Evolutionary conservation across 2,113 vertebrate genomes (phyloP).

Genomic region (Thinocorus orbignyianus): DNA sequence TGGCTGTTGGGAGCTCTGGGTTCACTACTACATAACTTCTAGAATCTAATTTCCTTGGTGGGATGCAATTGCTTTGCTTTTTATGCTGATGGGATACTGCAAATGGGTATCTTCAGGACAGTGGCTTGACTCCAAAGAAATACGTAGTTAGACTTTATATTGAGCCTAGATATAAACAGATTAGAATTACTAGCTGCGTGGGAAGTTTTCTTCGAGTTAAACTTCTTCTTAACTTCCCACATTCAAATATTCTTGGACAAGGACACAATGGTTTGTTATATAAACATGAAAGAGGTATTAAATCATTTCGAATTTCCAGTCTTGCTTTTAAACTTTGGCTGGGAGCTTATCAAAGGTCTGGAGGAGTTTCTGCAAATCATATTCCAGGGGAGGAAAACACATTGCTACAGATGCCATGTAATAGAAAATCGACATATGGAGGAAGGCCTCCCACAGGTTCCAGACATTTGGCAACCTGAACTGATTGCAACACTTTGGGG

Average conservation of each 20-base stretch:
- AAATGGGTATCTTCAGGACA: constrained; percentile 4
- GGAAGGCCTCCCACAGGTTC: background rate
- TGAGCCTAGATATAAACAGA: constrained; percentile 62
- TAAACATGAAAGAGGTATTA: constrained; percentile 55
- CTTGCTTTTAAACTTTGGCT: constrained; percentile 28
- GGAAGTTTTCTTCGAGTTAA: constrained; percentile 60
- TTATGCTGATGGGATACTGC: background rate
- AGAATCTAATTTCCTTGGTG: background rate
- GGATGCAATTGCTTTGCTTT: background rate
- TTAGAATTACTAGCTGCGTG: constrained; percentile 52
- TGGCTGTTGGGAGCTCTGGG: background rate
- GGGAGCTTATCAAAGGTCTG: constrained; percentile 34
- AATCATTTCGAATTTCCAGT: constrained; percentile 45
- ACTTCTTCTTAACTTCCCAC: constrained; percentile 51
- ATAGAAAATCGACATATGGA: background rate
- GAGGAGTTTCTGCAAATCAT: constrained; percentile 6
- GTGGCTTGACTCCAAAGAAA: constrained; percentile 40
- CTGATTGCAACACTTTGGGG: background rate
- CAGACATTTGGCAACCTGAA: background rate
- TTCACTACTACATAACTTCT: too few relatives aligned
- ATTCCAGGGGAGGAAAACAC: constrained; percentile 6
- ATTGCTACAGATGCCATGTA: background rate
- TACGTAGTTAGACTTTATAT: constrained; percentile 10
- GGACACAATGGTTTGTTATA: constrained; percentile 57
- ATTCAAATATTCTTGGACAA: constrained; percentile 50